A percentile compares a stretch with the other conserved stretches of the same genome.
These are phyloP conservation scores for Apamea sordens DNA, from an alignment of 2,888 invertebrate species.

Conservation along the genomic window DNA sequence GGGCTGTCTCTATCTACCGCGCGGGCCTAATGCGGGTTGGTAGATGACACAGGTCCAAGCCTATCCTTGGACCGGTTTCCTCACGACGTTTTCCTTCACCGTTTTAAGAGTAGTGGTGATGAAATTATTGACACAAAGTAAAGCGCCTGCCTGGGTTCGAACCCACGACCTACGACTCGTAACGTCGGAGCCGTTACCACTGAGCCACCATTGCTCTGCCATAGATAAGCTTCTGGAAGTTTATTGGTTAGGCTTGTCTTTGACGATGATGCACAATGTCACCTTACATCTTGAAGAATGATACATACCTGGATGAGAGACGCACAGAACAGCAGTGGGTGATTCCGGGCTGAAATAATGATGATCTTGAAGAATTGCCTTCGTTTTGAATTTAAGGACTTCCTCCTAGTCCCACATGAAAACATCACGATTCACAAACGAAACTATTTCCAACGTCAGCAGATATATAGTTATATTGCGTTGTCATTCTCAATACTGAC, in stretches of 20 bases:
- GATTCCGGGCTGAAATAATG: too few species aligned
- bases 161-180: background rate
- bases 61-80: too few species aligned
- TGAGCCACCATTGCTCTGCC: background rate
- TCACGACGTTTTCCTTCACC: background rate
- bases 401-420: background rate
- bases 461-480: background rate
- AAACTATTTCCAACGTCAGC: background rate
- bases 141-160: background rate
- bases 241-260: background rate
- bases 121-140: background rate
- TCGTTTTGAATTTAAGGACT: background rate
- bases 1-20: background rate
- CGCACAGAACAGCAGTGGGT: too few species aligned
- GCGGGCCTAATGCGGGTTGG: background rate
- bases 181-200: background rate
- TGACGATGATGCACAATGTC: background rate
- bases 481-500: conserved; percentile 12
- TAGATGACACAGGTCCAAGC: background rate
- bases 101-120: background rate
- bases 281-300: background rate
- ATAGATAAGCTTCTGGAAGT: background rate
- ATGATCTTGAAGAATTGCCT: background rate
- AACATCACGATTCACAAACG: background rate
- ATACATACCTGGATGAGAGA: too few species aligned